A percentile compares a stretch with the other conserved stretches of the same genome.
Conservation (phyloP, 2,113 vertebrate species). For the Sturnus vulgaris region DNA sequence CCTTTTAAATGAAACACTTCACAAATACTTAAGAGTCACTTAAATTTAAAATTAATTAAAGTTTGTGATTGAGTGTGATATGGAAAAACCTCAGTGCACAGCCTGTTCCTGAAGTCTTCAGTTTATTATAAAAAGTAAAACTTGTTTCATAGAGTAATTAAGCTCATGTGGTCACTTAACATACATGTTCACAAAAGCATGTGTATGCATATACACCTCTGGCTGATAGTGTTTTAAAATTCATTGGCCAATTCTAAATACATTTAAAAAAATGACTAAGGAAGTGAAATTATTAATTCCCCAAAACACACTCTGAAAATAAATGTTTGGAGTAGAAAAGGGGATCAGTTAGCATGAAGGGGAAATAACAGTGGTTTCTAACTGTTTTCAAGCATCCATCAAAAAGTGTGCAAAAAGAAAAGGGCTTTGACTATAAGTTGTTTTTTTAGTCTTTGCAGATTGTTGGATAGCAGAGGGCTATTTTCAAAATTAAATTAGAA, state of each 20-base stretch:
- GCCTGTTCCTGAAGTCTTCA: not conserved
- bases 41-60: not conserved
- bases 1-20: not conserved
- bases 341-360: not conserved
- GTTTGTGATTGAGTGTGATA: not conserved
- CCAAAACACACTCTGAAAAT: not conserved
- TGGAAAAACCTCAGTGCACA: not conserved
- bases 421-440: not conserved
- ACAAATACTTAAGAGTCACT: not conserved
- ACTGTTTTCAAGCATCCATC: not conserved
- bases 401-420: not conserved
- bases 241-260: not conserved
- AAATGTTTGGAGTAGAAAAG: not conserved
- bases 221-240: not conserved
- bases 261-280: not conserved
- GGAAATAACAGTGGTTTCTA: not conserved
- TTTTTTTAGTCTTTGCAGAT: not conserved
- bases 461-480: not conserved
- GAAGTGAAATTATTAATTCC: not conserved
- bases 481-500: not conserved
- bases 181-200: not conserved
- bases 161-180: not conserved
- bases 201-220: rapidly evolving
- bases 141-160: not conserved
- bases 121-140: not conserved